Percentiles rank a stretch among this genome's conserved stretches.
phyloP scores from a whole-genome alignment of 2,888 invertebrate species.

The Drosophila tanythrix region DNA sequence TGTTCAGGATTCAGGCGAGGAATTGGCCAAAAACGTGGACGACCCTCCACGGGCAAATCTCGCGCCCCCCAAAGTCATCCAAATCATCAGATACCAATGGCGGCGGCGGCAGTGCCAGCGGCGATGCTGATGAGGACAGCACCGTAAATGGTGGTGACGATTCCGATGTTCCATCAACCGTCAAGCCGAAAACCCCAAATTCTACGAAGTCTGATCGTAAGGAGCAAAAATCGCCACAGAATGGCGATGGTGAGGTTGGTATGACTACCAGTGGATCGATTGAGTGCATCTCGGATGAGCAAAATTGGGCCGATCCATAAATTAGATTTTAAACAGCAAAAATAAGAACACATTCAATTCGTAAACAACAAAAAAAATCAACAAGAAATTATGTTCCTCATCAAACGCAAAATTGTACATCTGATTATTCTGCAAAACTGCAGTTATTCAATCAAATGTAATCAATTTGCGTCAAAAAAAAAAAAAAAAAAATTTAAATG shows the following conservation, averaged over 20 bases:
- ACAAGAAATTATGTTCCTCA: neutral
- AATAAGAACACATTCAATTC: slow-evolving; percentile 31
- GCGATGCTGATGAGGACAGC: slow-evolving; percentile 34
- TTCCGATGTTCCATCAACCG: neutral
- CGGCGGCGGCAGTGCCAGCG: slow-evolving; percentile 9
- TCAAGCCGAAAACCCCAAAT: slow-evolving; percentile 6
- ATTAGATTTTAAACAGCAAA: slow-evolving; percentile 15
- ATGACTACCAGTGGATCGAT: slow-evolving; percentile 28
- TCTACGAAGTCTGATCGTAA: slow-evolving; percentile 27
- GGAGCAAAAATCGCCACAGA: slow-evolving; percentile 18
- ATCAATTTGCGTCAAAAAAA: neutral
- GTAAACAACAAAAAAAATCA: slow-evolving; percentile 1
- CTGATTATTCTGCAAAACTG: neutral
- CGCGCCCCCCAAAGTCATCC: slow-evolving; percentile 8
- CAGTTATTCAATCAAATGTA: slow-evolving; percentile 2
- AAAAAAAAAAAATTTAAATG: neutral
- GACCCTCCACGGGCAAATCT: slow-evolving; percentile 2
- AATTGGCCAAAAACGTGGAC: slow-evolving; percentile 57
- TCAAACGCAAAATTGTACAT: neutral
- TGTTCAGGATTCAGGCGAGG: slow-evolving; percentile 36
- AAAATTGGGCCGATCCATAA: slow-evolving; percentile 32
- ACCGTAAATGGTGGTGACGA: slow-evolving; percentile 17
- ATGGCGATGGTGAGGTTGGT: slow-evolving; percentile 25
- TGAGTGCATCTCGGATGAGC: slow-evolving; percentile 53
- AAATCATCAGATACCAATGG: slow-evolving; percentile 5